A percentile compares a stretch with the other conserved stretches of the same genome.
Evolutionary conservation across 2,888 invertebrate genomes (phyloP).

Genomic region (Rutpela maculata): DNA sequence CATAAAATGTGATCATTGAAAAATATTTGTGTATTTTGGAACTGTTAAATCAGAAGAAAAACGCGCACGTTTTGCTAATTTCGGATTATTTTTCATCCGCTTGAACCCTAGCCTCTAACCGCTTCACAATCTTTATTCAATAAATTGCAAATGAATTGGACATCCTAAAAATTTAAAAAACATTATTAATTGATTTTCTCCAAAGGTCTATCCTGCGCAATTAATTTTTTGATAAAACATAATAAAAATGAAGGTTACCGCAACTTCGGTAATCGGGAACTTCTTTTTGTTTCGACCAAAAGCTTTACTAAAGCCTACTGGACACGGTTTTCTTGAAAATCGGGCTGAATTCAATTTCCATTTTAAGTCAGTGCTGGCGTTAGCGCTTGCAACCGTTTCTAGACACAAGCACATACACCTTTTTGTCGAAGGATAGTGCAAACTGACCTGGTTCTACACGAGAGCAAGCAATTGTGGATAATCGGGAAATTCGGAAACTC

Average conservation of each 20-base stretch:
- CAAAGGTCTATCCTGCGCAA: neutral
- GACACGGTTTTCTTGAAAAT: conserved; percentile 53
- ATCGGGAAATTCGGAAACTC: no score
- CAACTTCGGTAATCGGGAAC: neutral
- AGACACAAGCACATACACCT: conserved; percentile 44
- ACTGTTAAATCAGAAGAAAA: no score
- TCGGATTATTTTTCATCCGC: no score
- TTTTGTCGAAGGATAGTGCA: neutral
- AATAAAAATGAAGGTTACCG: neutral
- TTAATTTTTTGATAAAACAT: neutral
- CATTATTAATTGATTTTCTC: no score
- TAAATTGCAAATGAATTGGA: no score
- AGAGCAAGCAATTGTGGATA: neutral
- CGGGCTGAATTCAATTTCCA: conserved; percentile 69
- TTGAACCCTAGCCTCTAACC: no score
- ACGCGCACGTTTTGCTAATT: no score
- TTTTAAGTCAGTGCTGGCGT: conserved; percentile 65
- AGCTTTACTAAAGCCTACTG: conserved; percentile 53
- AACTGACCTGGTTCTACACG: neutral
- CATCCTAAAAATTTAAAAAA: no score
- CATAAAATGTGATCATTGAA: no score
- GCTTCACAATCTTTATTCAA: no score
- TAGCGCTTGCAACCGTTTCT: conserved; percentile 58
- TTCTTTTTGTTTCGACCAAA: conserved; percentile 37
- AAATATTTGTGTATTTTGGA: no score